Evolutionary conservation across 2,113 vertebrate genomes (phyloP), one percentile per base, ranked within the genome.

Genomic region (Osmerus mordax): DNA sequence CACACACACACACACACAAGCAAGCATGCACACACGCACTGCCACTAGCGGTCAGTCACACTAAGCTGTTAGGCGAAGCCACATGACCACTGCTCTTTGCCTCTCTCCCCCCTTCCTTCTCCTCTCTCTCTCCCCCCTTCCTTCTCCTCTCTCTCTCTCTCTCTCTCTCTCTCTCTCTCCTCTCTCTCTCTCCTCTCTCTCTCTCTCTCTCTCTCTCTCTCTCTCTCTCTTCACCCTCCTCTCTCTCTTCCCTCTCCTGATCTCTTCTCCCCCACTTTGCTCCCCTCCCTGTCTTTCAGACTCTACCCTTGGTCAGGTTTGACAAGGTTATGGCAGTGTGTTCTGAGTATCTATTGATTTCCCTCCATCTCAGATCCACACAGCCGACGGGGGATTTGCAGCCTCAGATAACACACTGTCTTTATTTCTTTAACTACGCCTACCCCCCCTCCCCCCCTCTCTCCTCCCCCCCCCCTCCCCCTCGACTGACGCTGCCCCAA

Each of bases 331-430:
- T 85, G 84, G 88, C 78, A 74, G 73, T 4, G 32, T 84, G 89
- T 87, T 90, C 88, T 90, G 85, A 89, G 84, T 84, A 91, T 89
- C 85, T 92, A 91, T 92, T 88, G 91, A 93, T 93, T 87, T 76
- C 19, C 0, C n/a, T 77, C 75, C 69, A 80, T 84, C 86, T 85
- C 88, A 91, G 86, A 91, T 89, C 87, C 82, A 81, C 69, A 81
- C n/a, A 4, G 76, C 83, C 89, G 25, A 53, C 52, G 29, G 62
- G 71, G 86, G 88, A 84, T 89, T 87, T 87, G 84, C 72, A 51
- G 72, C 81, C 89, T 90, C 89, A 85, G 82, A 87, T 67, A 79
- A 88, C 84, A 85, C 32, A 76, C 78, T 70, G 61, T 79, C 82
- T 84, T 82, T 69, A 76, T 86, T 66, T n/a, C 3, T 83, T 78